Conservation (phyloP, 2,888 invertebrate genomes). For the Acholoe squamosa region DNA sequence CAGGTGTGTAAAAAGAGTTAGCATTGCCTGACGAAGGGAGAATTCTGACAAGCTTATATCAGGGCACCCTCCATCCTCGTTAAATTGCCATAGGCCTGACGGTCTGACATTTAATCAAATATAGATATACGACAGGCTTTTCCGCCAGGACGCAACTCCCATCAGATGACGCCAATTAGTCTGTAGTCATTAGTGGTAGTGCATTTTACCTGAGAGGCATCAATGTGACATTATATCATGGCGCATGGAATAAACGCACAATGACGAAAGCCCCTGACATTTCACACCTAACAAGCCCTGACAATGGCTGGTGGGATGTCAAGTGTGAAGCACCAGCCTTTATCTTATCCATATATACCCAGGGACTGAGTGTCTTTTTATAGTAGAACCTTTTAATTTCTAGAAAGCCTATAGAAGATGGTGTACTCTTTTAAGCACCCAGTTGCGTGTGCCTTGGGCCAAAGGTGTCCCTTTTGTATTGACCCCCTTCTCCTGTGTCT, state of each 20-base stretch:
- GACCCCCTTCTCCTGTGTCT: not conserved
- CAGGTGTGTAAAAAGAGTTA: not conserved
- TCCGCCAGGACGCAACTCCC: not conserved
- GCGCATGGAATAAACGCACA: not conserved
- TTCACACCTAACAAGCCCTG: not conserved
- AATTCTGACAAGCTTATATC: no score
- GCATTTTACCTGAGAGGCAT: not conserved
- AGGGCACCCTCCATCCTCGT: no score
- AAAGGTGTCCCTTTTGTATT: not conserved
- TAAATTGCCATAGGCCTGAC: not conserved
- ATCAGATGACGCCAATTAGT: not conserved
- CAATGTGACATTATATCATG: constrained; percentile 3
- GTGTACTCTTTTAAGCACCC: not conserved
- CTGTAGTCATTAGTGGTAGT: not conserved
- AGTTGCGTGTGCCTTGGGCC: not conserved
- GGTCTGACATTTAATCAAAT: not conserved
- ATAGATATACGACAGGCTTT: constrained; percentile 14
- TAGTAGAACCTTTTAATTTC: no score
- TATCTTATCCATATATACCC: not conserved
- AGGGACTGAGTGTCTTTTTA: not conserved
- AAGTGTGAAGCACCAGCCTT: not conserved
- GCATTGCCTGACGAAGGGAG: not conserved
- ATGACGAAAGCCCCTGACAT: not conserved
- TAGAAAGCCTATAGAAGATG: not conserved
- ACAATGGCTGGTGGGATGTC: not conserved